phyloP scores from a whole-genome alignment of 1,140 invertebrate species.

The Hypothenemus hampei region DNA sequence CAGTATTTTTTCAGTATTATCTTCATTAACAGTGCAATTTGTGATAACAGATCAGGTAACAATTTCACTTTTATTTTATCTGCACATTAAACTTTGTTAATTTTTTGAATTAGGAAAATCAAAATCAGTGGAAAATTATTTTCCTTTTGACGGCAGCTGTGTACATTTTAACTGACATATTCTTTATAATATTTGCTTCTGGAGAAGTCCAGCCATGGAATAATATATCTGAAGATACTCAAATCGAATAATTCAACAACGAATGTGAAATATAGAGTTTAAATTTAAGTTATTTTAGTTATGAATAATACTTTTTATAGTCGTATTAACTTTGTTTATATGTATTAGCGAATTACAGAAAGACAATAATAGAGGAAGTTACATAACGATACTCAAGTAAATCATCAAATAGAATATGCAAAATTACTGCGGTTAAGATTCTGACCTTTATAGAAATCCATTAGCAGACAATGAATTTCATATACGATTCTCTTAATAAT shows the following conservation, averaged over 20 bases:
- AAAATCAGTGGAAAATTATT: slow-evolving; percentile 33
- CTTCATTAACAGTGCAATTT: slow-evolving; percentile 59
- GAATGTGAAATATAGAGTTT: no score
- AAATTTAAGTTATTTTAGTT: not conserved
- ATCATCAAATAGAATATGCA: no score
- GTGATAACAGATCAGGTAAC: slow-evolving; percentile 61
- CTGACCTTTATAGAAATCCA: no score
- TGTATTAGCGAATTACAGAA: no score
- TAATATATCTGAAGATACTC: slow-evolving; percentile 12
- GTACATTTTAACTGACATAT: slow-evolving; percentile 29
- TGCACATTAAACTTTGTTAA: not conserved
- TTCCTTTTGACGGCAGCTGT: slow-evolving; percentile 30
- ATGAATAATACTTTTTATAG: not conserved
- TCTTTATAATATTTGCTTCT: slow-evolving; percentile 32
- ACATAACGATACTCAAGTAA: no score
- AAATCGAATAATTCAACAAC: no score
- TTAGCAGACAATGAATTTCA: no score
- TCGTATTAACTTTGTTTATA: not conserved
- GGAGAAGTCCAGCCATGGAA: slow-evolving; percentile 35
- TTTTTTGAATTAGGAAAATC: slow-evolving; percentile 21
- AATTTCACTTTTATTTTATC: not conserved
- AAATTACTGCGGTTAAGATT: no score
- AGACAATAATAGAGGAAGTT: no score
- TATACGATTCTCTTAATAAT: no score
- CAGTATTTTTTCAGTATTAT: slow-evolving; percentile 66